Evolutionary conservation across 1,140 invertebrate species (phyloP).

Genomic region (Hyphantria cunea): DNA sequence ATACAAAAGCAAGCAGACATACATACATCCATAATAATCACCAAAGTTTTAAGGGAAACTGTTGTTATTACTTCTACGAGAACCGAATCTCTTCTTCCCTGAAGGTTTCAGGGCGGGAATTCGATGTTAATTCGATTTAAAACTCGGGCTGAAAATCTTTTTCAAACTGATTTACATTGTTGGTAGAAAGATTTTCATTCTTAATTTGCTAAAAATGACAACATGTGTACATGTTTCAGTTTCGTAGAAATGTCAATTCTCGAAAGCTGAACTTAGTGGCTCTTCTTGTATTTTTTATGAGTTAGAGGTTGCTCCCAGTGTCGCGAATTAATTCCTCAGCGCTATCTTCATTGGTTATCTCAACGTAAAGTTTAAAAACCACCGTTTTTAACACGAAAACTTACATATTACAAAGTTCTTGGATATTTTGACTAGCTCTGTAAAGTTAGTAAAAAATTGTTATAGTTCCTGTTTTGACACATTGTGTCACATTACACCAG

Average conservation of each 20-base stretch:
- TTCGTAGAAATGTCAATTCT: slow-evolving; percentile 10
- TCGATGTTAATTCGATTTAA: no score
- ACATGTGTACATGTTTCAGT: background rate
- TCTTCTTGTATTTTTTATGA: slow-evolving; percentile 28
- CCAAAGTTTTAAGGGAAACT: no score
- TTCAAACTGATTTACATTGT: no score
- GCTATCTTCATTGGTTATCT: slow-evolving; percentile 37
- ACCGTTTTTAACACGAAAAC: slow-evolving; percentile 33
- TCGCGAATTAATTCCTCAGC: slow-evolving; percentile 32
- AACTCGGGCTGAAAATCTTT: no score
- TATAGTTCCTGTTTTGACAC: no score
- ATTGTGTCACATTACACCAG: no score
- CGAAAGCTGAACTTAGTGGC: slow-evolving; percentile 14
- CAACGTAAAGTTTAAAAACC: slow-evolving; percentile 28
- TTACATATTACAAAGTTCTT: slow-evolving; percentile 22
- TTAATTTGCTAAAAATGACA: background rate
- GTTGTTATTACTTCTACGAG: no score
- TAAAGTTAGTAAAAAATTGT: background rate
- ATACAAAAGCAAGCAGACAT: no score
- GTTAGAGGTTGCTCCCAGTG: slow-evolving; percentile 18
- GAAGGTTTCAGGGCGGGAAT: no score
- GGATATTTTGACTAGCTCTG: slow-evolving; percentile 22
- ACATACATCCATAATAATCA: no score
- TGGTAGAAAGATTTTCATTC: background rate
- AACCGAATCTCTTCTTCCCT: no score